Evolutionary conservation across 2,888 invertebrate species (phyloP).

Genomic region (Agrochola litura): DNA sequence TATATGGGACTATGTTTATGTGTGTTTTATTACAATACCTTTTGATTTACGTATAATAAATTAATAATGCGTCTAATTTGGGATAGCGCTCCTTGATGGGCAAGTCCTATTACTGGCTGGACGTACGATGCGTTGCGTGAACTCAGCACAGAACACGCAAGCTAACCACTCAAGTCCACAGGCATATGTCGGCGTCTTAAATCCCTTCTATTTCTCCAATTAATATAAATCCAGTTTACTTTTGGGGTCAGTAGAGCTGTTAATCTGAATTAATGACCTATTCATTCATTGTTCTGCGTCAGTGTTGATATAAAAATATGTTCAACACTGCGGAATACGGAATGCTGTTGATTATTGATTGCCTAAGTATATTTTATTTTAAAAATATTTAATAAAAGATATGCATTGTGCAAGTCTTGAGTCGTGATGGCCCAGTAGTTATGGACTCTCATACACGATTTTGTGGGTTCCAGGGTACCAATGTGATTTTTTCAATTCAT

Average conservation of each 20-base stretch:
- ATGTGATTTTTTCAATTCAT: not conserved
- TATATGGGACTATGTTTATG: no score
- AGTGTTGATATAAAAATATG: slow-evolving; percentile 18
- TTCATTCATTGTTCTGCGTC: slow-evolving; percentile 16
- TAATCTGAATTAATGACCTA: slow-evolving; percentile 6
- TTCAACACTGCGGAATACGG: slow-evolving; percentile 4
- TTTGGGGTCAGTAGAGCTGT: slow-evolving; percentile 1
- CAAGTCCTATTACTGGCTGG: no score
- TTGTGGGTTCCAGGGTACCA: not conserved
- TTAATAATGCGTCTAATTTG: no score
- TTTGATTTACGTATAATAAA: no score
- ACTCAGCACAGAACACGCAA: no score
- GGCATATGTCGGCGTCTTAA: no score
- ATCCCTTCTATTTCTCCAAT: no score
- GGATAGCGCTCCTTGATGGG: no score
- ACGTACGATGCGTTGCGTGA: no score
- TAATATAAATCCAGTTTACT: not conserved
- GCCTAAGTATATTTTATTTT: not conserved
- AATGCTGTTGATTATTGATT: slow-evolving; percentile 8
- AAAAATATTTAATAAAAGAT: not conserved
- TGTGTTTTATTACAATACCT: no score
- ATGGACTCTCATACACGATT: no score
- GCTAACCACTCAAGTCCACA: no score
- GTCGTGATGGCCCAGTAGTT: not conserved
- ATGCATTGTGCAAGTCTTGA: not conserved